Evolutionary conservation across 2,888 invertebrate genomes (phyloP).

Genomic region (Cyclophora albipunctata): DNA sequence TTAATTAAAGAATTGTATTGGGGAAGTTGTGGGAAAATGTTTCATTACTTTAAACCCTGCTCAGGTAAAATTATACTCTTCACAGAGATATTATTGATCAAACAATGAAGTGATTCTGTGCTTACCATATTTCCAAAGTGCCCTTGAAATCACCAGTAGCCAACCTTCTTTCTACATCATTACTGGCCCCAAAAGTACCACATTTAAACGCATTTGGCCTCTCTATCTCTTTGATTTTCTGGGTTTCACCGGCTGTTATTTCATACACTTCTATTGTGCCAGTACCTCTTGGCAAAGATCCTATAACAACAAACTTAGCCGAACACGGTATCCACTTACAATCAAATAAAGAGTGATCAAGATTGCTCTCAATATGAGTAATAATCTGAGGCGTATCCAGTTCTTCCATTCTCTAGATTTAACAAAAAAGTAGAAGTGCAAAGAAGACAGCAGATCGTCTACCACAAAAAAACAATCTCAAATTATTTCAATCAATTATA

Average conservation of each 20-base stretch:
- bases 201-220: slow-evolving; percentile 93
- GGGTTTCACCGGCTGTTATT: slow-evolving; percentile 81
- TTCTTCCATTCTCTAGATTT: slow-evolving; percentile 36
- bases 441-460: too few relatives aligned
- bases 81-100: too few relatives aligned
- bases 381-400: slow-evolving; percentile 91
- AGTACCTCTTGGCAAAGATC: slow-evolving; percentile 88
- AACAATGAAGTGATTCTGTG: too few relatives aligned
- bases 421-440: too few relatives aligned
- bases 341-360: slow-evolving; percentile 92
- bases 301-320: slow-evolving; percentile 92
- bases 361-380: slow-evolving; percentile 86
- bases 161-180: slow-evolving; percentile 84
- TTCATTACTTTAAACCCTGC: too few relatives aligned
- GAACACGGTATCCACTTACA: slow-evolving; percentile 97
- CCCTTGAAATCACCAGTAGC: slow-evolving; percentile 95
- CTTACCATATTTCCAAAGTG: slow-evolving; percentile 87
- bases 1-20: too few relatives aligned
- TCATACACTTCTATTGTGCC: slow-evolving; percentile 90
- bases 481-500: slow-evolving; percentile 20
- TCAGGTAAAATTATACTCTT: too few relatives aligned
- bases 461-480: neutral
- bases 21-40: too few relatives aligned
- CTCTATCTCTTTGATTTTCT: slow-evolving; percentile 82
- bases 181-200: slow-evolving; percentile 93